Evolutionary conservation across 1,140 invertebrate species (phyloP).

Genomic region (Pseudobourletiella spinata): DNA sequence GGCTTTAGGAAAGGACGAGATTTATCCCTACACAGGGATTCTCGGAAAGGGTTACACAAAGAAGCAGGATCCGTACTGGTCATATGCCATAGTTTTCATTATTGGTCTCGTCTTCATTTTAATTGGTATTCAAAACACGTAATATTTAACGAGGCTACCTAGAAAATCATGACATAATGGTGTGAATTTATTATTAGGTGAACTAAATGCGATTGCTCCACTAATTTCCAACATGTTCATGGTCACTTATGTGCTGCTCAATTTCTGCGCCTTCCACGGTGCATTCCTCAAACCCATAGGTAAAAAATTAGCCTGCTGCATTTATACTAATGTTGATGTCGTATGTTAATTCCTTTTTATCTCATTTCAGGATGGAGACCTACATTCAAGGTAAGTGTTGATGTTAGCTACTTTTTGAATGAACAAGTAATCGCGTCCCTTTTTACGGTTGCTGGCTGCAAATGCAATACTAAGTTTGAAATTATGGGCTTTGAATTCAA

Average conservation of each 20-base stretch:
- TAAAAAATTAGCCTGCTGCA: slow-evolving; percentile 36
- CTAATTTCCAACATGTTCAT: slow-evolving; percentile 94
- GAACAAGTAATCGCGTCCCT: too few relatives aligned
- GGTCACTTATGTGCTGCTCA: slow-evolving; percentile 81
- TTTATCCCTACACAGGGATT: slow-evolving; percentile 85
- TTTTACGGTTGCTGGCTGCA: too few relatives aligned
- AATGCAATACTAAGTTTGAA: too few relatives aligned
- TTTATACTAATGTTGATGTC: too few relatives aligned
- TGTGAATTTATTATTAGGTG: slow-evolving; percentile 47
- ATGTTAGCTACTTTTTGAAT: too few relatives aligned
- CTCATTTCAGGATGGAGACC: too few relatives aligned
- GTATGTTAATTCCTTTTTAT: too few relatives aligned
- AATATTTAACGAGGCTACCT: background rate
- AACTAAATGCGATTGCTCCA: slow-evolving; percentile 81
- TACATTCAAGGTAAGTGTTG: too few relatives aligned
- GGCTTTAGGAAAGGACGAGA: slow-evolving; percentile 72
- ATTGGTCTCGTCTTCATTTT: slow-evolving; percentile 76
- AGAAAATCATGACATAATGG: background rate
- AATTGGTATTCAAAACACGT: slow-evolving; percentile 61
- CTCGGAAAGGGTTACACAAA: slow-evolving; percentile 92
- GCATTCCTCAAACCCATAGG: slow-evolving; percentile 64
- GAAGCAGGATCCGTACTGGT: slow-evolving; percentile 79
- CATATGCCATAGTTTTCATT: slow-evolving; percentile 82
- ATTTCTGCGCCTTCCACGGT: slow-evolving; percentile 91
- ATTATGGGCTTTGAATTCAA: too few relatives aligned